Evolutionary conservation across 2,888 invertebrate species (phyloP).

Genomic region (Cerceris rybyensis): DNA sequence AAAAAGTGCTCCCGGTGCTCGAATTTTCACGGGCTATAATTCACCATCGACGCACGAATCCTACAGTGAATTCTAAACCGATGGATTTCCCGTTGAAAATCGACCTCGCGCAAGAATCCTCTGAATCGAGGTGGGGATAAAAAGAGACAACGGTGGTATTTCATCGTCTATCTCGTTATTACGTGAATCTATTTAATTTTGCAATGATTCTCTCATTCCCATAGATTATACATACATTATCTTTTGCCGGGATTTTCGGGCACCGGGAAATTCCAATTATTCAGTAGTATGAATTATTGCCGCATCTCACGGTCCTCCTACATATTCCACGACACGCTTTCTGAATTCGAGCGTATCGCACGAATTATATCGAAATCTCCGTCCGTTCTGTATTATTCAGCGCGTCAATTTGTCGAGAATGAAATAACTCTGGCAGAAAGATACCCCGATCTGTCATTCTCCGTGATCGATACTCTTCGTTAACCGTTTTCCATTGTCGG

Average conservation of each 20-base stretch:
- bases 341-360: constrained; percentile 17
- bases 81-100: no score
- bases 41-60: no score
- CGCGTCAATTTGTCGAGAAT: constrained; percentile 6
- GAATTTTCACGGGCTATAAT: not conserved
- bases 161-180: no score
- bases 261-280: constrained; percentile 40
- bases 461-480: not conserved
- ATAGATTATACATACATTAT: constrained; percentile 3
- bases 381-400: constrained; percentile 15
- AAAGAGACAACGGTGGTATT: no score
- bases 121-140: no score
- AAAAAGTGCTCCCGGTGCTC: not conserved
- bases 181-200: constrained; percentile 3
- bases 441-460: not conserved
- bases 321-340: constrained; percentile 1
- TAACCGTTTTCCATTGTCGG: no score
- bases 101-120: no score
- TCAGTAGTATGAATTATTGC: constrained; percentile 42
- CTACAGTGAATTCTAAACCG: not conserved
- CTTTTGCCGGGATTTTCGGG: constrained; percentile 1
- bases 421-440: not conserved
- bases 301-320: constrained; percentile 1
- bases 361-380: constrained; percentile 24
- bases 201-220: not conserved